A percentile compares a stretch with the other conserved stretches of the same genome.
phyloP scores from a whole-genome alignment of 2,888 invertebrate genomes.

The Proisotoma minuta region DNA sequence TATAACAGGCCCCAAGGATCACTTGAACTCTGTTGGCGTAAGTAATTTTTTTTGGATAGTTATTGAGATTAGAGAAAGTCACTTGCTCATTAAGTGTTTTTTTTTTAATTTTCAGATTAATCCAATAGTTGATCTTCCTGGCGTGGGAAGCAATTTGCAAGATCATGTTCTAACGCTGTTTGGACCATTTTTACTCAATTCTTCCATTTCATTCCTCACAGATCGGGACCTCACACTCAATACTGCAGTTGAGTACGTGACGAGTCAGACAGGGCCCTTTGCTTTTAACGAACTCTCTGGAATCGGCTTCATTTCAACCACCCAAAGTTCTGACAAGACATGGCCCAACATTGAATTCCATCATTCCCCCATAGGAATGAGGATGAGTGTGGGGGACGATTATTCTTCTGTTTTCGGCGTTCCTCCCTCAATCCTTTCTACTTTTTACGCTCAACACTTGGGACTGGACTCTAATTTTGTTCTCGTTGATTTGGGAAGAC shows the following conservation, averaged over 20 bases:
- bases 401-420: constrained; percentile 30
- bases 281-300: constrained; percentile 30
- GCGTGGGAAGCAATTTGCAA: constrained; percentile 39
- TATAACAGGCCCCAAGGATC: constrained; percentile 11
- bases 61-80: no score
- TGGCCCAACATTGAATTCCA: constrained; percentile 25
- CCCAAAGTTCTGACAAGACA: constrained; percentile 13
- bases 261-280: constrained; percentile 30
- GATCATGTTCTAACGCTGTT: constrained; percentile 30
- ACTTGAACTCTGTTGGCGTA: constrained; percentile 32
- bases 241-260: constrained; percentile 27
- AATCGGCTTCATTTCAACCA: constrained; percentile 33
- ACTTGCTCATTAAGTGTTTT: no score
- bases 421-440: constrained; percentile 26
- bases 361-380: constrained; percentile 31
- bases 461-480: constrained; percentile 38
- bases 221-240: constrained; percentile 32
- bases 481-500: constrained; percentile 29
- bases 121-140: constrained; percentile 6
- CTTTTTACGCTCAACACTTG: constrained; percentile 32
- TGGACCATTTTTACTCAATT: constrained; percentile 37
- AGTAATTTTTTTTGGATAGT: no score
- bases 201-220: constrained; percentile 31
- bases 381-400: constrained; percentile 27
- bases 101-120: not conserved